phyloP scores from a whole-genome alignment of 2,797 vertebrate species.

The Pseudomugil gertrudae region DNA sequence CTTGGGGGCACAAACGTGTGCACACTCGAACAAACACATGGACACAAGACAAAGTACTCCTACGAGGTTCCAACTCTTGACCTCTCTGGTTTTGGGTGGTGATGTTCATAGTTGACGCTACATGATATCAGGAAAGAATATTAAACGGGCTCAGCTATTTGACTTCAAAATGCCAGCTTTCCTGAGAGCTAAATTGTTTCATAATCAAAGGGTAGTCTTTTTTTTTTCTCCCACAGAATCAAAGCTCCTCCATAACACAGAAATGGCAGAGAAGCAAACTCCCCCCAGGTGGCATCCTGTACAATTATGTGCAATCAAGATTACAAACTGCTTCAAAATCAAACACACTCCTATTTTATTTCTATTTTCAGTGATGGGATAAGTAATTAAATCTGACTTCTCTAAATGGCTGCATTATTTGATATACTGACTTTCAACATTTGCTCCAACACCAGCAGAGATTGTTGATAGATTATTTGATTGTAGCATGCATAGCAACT shows the following conservation, averaged over 20 bases:
- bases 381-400: slow-evolving; percentile 72
- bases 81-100: slow-evolving; percentile 43
- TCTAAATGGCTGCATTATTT: slow-evolving; percentile 57
- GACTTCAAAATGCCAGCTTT: slow-evolving; percentile 43
- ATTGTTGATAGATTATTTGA: slow-evolving; percentile 67
- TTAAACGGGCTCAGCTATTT: slow-evolving; percentile 31
- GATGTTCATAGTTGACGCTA: slow-evolving; percentile 19
- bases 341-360: slow-evolving; percentile 62
- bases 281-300: slow-evolving; percentile 74
- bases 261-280: slow-evolving; percentile 55
- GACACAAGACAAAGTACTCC: slow-evolving; percentile 60
- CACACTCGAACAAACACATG: slow-evolving; percentile 62
- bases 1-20: slow-evolving; percentile 58
- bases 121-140: slow-evolving; percentile 23
- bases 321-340: slow-evolving; percentile 74
- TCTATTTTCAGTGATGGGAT: slow-evolving; percentile 58
- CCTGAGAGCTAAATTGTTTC: slow-evolving; percentile 60
- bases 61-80: slow-evolving; percentile 52
- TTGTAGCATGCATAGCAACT: slow-evolving; percentile 63
- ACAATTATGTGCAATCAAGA: slow-evolving; percentile 80
- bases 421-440: slow-evolving; percentile 62
- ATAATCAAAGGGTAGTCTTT: slow-evolving; percentile 70
- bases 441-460: slow-evolving; percentile 56
- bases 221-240: slow-evolving; percentile 61
- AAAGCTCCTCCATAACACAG: slow-evolving; percentile 71